phyloP scores from a whole-genome alignment of 2,888 invertebrate genomes.

The Lycocerus yunnanus region DNA sequence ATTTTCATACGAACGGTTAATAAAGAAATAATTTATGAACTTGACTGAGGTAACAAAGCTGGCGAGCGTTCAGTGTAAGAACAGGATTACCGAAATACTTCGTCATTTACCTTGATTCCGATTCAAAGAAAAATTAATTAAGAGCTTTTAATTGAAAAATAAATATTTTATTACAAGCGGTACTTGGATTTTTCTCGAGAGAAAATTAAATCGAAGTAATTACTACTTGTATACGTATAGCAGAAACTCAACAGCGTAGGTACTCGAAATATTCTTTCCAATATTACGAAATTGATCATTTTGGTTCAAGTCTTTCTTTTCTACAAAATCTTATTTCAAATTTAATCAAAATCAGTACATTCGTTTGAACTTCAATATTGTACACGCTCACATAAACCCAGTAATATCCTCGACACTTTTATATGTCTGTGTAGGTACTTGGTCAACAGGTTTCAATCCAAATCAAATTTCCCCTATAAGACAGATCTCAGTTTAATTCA shows the following conservation, averaged over 20 bases:
- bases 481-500: too few relatives aligned
- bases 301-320: neutral
- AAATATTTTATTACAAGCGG: neutral
- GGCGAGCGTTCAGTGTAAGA: neutral
- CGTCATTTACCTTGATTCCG: neutral
- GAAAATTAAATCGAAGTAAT: neutral
- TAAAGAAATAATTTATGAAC: neutral
- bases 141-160: neutral
- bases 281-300: neutral
- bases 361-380: neutral
- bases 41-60: neutral
- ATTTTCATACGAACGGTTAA: neutral
- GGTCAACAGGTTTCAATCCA: neutral
- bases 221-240: neutral
- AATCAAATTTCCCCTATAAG: too few relatives aligned
- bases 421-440: neutral
- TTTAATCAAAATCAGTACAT: neutral
- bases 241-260: neutral
- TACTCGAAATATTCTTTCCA: neutral
- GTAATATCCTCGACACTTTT: neutral
- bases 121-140: neutral
- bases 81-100: neutral
- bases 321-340: neutral
- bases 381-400: neutral
- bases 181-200: neutral